A percentile compares a stretch with the other conserved stretches of the same genome.
Evolutionary conservation across 2,113 vertebrate genomes (phyloP).

Genomic region (Lamprotornis superbus): DNA sequence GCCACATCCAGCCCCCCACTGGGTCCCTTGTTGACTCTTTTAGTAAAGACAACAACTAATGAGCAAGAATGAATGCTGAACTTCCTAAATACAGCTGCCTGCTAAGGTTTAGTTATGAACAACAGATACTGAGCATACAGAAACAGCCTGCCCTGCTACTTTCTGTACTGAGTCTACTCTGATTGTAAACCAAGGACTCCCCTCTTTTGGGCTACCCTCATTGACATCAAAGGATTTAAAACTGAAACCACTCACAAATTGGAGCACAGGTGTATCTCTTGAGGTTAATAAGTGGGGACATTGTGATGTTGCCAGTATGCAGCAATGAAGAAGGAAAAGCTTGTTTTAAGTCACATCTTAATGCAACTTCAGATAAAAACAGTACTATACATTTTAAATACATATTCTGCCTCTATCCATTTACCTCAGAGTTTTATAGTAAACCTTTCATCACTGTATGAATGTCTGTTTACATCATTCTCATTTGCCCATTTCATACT

Average conservation of each 20-base stretch:
- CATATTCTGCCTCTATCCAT: background rate
- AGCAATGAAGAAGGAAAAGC: background rate
- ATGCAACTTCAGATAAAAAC: background rate
- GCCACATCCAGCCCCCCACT: background rate
- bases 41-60: background rate
- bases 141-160: background rate
- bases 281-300: background rate
- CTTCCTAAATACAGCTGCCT: background rate
- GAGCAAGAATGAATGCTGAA: background rate
- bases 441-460: background rate
- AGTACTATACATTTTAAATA: background rate
- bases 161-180: background rate
- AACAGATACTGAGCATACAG: background rate
- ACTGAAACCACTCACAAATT: background rate
- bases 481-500: background rate
- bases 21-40: background rate
- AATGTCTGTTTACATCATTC: constrained; percentile 5
- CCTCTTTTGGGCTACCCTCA: background rate
- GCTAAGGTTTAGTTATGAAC: background rate
- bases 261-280: background rate
- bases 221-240: background rate
- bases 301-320: background rate
- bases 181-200: background rate
- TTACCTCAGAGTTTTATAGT: background rate
- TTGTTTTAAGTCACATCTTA: background rate